Conservation (phyloP, 2,797 vertebrate species). For the Sternotherus odoratus region DNA sequence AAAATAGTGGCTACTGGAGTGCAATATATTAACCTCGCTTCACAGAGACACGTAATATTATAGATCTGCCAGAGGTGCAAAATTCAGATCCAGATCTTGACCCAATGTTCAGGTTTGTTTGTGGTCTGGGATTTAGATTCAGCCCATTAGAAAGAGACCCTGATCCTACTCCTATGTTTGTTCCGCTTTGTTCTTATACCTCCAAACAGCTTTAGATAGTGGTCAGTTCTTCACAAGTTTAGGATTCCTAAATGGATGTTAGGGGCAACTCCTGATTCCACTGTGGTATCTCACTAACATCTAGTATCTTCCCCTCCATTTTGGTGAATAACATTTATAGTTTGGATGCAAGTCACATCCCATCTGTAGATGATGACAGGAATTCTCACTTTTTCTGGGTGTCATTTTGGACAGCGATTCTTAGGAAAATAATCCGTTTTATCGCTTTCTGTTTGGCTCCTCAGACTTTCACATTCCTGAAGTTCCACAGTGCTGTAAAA, state of each 20-base stretch:
- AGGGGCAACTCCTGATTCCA: neutral
- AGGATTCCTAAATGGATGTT: neutral
- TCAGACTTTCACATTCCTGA: neutral
- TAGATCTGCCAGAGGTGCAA: neutral
- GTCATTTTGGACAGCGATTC: constrained; percentile 15
- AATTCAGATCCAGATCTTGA: neutral
- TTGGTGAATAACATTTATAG: neutral
- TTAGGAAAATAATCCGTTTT: neutral
- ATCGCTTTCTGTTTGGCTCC: constrained; percentile 53
- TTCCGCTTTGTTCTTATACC: accelerated
- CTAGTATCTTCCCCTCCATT: neutral
- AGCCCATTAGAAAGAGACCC: accelerated
- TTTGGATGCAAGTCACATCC: constrained; percentile 38
- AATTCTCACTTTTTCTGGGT: constrained; percentile 58
- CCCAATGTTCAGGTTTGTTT: neutral
- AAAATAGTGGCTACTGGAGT: neutral
- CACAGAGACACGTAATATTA: neutral
- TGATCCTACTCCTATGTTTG: neutral
- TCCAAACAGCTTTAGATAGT: neutral
- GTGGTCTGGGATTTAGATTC: accelerated
- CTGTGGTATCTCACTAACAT: constrained; percentile 6
- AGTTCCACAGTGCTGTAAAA: neutral
- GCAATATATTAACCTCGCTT: neutral
- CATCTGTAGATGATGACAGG: constrained; percentile 59
- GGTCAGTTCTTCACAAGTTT: neutral